Percentiles rank a stretch among this genome's conserved stretches.
Conservation (phyloP, 2,888 invertebrate genomes). For the Reticulitermes lucifugus region DNA sequence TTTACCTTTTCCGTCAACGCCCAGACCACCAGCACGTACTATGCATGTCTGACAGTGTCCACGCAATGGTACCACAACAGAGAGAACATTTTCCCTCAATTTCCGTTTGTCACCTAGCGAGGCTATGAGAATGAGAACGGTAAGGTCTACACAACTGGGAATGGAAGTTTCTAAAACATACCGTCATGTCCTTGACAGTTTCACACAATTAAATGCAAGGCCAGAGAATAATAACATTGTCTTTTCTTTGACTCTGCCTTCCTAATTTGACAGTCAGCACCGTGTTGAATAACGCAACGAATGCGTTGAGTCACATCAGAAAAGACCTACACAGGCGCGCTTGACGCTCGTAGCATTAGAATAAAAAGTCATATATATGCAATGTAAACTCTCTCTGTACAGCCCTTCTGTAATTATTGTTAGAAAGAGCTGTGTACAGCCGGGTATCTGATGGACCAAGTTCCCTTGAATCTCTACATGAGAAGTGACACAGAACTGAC, state of each 20-base stretch:
- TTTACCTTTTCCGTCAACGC: conserved; percentile 20
- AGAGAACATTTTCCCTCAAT: neutral
- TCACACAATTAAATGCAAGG: conserved; percentile 34
- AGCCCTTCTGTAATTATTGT: too few species aligned
- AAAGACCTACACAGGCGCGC: neutral
- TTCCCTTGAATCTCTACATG: too few species aligned
- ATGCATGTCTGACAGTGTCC: neutral
- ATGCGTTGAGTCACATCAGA: neutral
- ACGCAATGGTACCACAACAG: neutral
- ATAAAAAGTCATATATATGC: too few species aligned
- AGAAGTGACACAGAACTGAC: too few species aligned
- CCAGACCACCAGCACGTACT: neutral
- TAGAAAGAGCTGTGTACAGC: too few species aligned
- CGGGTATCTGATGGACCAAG: too few species aligned
- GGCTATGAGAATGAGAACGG: conserved; percentile 6
- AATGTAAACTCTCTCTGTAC: too few species aligned
- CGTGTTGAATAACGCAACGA: neutral
- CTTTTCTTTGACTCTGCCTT: neutral
- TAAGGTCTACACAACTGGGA: conserved; percentile 6
- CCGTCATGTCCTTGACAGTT: conserved; percentile 5
- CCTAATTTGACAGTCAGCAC: neutral
- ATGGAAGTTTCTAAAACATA: neutral
- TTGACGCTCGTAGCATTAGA: too few species aligned
- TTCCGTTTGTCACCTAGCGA: neutral
- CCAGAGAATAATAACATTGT: neutral